These are phyloP conservation scores for Scaptomyza cyrtandrae DNA, from an alignment of 2,888 invertebrate genomes.

Conservation along the genomic window DNA sequence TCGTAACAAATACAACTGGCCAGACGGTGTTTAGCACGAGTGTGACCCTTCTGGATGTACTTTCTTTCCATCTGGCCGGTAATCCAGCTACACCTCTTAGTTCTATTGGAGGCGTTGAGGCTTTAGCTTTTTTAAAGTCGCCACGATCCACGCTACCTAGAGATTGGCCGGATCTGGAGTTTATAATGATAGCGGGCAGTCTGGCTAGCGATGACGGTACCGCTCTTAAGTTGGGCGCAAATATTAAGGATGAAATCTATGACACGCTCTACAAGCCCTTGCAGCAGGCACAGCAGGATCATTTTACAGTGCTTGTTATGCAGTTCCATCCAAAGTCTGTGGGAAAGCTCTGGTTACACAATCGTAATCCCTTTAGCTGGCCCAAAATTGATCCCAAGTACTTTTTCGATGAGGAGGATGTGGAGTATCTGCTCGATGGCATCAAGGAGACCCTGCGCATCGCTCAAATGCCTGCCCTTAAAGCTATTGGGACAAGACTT, in stretches of 20 bases:
- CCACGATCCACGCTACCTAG: slow-evolving; percentile 85
- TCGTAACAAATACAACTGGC: slow-evolving; percentile 81
- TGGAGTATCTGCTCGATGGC: slow-evolving; percentile 86
- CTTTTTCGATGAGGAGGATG: slow-evolving; percentile 85
- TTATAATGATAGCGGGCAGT: slow-evolving; percentile 88
- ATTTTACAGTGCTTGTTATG: slow-evolving; percentile 88
- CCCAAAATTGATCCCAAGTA: slow-evolving; percentile 88
- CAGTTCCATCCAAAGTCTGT: slow-evolving; percentile 90
- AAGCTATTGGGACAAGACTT: slow-evolving; percentile 86
- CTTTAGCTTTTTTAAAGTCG: slow-evolving; percentile 88
- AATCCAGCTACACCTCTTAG: slow-evolving; percentile 85
- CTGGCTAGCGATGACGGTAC: slow-evolving; percentile 87
- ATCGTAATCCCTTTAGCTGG: slow-evolving; percentile 87
- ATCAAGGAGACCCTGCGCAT: slow-evolving; percentile 87
- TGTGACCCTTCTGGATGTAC: slow-evolving; percentile 45
- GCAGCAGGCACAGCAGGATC: slow-evolving; percentile 85
- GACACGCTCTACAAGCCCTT: slow-evolving; percentile 86
- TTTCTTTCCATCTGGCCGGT: slow-evolving; percentile 85
- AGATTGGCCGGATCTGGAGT: slow-evolving; percentile 88
- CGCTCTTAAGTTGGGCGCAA: slow-evolving; percentile 86
- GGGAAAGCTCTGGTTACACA: slow-evolving; percentile 89
- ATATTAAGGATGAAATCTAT: slow-evolving; percentile 86
- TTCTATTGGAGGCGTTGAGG: slow-evolving; percentile 88
- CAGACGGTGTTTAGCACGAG: slow-evolving; percentile 61
- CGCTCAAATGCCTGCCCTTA: slow-evolving; percentile 87